These are phyloP conservation scores for Montipora capitata DNA, from an alignment of 92 coral and sea anemone species.

Conservation along the genomic window DNA sequence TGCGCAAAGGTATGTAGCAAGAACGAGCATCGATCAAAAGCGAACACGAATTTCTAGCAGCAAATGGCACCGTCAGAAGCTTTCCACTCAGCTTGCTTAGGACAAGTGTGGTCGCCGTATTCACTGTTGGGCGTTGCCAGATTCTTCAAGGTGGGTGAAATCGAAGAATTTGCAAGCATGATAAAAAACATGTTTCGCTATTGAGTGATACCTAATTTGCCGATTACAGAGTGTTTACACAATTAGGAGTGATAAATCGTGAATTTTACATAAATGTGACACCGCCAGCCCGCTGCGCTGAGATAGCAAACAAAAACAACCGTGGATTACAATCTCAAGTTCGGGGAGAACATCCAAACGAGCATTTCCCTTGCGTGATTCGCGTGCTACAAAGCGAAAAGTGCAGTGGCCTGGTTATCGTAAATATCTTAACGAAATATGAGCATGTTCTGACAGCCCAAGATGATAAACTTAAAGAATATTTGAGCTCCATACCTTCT, in stretches of 20 bases:
- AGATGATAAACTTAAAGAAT: background rate
- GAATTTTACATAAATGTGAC: slow-evolving; percentile 13
- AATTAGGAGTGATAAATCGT: slow-evolving; percentile 6
- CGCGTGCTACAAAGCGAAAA: background rate
- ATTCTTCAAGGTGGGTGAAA: slow-evolving; percentile 13
- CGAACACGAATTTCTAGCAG: background rate
- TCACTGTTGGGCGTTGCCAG: background rate
- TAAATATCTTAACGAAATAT: background rate
- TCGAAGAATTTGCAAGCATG: slow-evolving; percentile 18
- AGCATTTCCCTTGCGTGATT: background rate
- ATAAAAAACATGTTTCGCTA: slow-evolving; percentile 2
- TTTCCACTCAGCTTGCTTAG: background rate
- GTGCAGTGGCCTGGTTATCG: background rate
- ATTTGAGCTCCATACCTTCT: slow-evolving; percentile 18
- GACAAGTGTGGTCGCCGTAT: background rate
- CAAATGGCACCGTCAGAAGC: background rate
- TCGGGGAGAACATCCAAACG: background rate
- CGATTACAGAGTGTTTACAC: slow-evolving; percentile 26
- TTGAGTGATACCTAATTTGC: slow-evolving; percentile 18
- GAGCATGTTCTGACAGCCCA: background rate
- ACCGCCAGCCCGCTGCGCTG: slow-evolving; percentile 18
- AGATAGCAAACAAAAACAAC: slow-evolving; percentile 4
- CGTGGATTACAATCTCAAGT: background rate
- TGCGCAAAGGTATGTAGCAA: background rate
- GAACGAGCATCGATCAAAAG: background rate